Evolutionary conservation across 2,113 vertebrate genomes (phyloP).

Genomic region (Redunca redunca): DNA sequence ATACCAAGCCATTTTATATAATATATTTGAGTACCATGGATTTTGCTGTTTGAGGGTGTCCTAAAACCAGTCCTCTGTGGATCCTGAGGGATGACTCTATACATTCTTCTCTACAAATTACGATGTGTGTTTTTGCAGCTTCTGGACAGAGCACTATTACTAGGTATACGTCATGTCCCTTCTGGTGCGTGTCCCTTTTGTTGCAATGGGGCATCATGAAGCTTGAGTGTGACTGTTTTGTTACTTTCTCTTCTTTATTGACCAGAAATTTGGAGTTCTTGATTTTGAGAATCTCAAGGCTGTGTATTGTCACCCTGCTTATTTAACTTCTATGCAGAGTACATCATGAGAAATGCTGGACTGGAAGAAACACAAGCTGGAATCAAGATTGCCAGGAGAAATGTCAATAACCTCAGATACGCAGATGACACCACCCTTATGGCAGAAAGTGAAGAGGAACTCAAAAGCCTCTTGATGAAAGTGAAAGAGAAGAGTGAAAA

Average conservation of each 20-base stretch:
- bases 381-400: too few species aligned
- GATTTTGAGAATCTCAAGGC: not conserved
- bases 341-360: too few species aligned
- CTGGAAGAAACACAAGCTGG: too few species aligned
- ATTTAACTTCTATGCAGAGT: too few species aligned
- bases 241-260: not conserved
- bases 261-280: not conserved
- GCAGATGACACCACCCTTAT: too few species aligned
- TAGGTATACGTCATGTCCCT: not conserved
- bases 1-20: not conserved
- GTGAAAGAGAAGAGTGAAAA: too few species aligned
- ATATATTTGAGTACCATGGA: not conserved
- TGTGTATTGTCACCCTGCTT: too few species aligned
- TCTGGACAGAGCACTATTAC: not conserved
- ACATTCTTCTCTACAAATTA: not conserved
- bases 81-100: not conserved
- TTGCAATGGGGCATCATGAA: not conserved
- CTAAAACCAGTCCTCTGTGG: not conserved
- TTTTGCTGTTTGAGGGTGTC: not conserved
- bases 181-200: not conserved
- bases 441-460: too few species aligned
- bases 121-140: not conserved
- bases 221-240: not conserved
- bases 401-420: too few species aligned
- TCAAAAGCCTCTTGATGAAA: too few species aligned